Evolutionary conservation across 2,113 vertebrate species (phyloP).

Genomic region (Bos javanicus): DNA sequence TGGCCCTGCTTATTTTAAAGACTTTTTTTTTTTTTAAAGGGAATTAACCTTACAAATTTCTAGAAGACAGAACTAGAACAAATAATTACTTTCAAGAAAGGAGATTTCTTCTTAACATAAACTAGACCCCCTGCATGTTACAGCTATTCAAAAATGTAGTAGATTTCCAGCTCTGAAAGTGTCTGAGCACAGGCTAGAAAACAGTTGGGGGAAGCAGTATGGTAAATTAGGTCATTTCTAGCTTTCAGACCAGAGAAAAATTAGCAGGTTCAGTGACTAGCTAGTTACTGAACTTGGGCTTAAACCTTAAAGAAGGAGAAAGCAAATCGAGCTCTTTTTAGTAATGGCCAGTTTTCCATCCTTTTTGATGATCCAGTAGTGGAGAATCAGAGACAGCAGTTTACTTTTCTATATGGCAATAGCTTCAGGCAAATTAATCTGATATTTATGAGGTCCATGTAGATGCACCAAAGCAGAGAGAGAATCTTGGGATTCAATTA

Average conservation of each 20-base stretch:
- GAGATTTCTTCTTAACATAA: background rate
- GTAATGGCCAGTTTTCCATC: background rate
- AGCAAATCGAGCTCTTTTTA: background rate
- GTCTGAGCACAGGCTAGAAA: background rate
- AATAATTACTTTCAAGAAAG: background rate
- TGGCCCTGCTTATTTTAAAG: background rate
- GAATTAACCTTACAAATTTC: background rate
- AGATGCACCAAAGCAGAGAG: background rate
- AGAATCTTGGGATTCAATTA: background rate
- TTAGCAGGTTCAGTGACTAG: background rate
- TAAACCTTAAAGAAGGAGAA: background rate
- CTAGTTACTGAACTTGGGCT: background rate
- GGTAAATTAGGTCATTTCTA: background rate
- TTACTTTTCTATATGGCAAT: background rate
- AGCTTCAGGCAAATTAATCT: background rate
- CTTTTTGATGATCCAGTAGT: background rate
- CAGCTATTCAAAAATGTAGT: background rate
- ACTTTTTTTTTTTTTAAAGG: background rate
- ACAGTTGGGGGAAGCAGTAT: background rate
- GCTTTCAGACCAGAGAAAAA: background rate
- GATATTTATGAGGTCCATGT: accelerated
- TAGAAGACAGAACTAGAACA: background rate
- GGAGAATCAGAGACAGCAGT: background rate
- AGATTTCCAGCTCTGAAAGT: background rate
- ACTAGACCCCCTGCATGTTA: background rate